Evolutionary conservation across 2,113 vertebrate genomes (phyloP).

Genomic region (Casuarius casuarius): DNA sequence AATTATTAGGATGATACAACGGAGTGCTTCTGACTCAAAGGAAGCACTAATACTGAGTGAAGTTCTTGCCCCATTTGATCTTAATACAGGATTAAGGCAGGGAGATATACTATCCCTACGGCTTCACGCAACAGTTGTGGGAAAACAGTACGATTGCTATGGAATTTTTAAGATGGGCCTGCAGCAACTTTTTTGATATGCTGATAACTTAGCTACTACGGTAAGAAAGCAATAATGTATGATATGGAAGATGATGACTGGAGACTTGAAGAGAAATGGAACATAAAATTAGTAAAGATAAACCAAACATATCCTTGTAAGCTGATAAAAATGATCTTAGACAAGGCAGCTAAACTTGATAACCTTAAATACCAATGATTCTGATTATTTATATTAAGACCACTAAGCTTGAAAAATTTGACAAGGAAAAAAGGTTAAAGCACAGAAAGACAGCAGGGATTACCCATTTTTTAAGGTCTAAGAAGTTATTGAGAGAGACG

Average conservation of each 20-base stretch:
- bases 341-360: background rate
- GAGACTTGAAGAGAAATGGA: background rate
- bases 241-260: background rate
- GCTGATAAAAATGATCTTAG: background rate
- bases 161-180: background rate
- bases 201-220: background rate
- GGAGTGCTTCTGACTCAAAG: background rate
- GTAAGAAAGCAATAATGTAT: background rate
- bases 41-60: background rate
- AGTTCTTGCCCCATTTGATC: background rate
- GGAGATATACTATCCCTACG: background rate
- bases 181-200: background rate
- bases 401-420: background rate
- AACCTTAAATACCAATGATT: background rate
- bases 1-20: background rate
- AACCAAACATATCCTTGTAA: background rate
- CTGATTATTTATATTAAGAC: background rate
- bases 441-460: background rate
- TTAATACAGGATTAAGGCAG: conserved; percentile 12
- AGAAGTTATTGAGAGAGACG: background rate
- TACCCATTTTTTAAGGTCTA: background rate
- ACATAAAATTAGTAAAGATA: background rate
- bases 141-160: background rate
- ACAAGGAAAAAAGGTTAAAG: background rate
- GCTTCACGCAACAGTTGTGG: background rate